phyloP scores from a whole-genome alignment of 2,113 vertebrate species.

The Platichthys stellatus region DNA sequence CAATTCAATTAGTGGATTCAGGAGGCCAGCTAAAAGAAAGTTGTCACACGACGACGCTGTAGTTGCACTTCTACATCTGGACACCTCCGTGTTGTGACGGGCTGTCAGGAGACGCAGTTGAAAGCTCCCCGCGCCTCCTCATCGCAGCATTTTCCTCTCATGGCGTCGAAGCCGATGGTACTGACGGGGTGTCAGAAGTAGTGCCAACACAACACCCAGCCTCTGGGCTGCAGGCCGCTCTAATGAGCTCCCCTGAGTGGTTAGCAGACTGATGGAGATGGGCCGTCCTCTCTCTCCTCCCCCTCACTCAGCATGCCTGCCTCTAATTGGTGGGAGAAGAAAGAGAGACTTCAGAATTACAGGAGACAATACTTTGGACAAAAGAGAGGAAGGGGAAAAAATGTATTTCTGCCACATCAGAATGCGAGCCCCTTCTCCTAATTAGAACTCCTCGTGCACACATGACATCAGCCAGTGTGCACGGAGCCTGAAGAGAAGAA shows the following conservation, averaged over 20 bases:
- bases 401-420: constrained; percentile 20
- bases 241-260: constrained; percentile 80
- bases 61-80: constrained; percentile 18
- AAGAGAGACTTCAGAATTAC: constrained; percentile 42
- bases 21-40: not conserved
- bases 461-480: constrained; percentile 18
- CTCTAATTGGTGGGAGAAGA: constrained; percentile 67
- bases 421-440: constrained; percentile 26
- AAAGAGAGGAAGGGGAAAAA: constrained; percentile 8
- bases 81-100: constrained; percentile 38
- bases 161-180: constrained; percentile 13
- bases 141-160: constrained; percentile 14
- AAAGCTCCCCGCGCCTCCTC: constrained; percentile 22
- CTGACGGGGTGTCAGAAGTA: constrained; percentile 65
- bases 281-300: constrained; percentile 35
- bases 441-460: not conserved
- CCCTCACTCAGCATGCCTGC: constrained; percentile 29
- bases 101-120: constrained; percentile 30
- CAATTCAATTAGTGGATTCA: constrained; percentile 22
- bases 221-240: constrained; percentile 58
- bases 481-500: constrained; percentile 29
- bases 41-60: not conserved
- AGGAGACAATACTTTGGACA: constrained; percentile 54
- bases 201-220: constrained; percentile 59
- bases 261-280: constrained; percentile 64